These are phyloP conservation scores for Lordiphosa andalusiaca DNA, from an alignment of 2,888 invertebrate species.

Conservation along the genomic window DNA sequence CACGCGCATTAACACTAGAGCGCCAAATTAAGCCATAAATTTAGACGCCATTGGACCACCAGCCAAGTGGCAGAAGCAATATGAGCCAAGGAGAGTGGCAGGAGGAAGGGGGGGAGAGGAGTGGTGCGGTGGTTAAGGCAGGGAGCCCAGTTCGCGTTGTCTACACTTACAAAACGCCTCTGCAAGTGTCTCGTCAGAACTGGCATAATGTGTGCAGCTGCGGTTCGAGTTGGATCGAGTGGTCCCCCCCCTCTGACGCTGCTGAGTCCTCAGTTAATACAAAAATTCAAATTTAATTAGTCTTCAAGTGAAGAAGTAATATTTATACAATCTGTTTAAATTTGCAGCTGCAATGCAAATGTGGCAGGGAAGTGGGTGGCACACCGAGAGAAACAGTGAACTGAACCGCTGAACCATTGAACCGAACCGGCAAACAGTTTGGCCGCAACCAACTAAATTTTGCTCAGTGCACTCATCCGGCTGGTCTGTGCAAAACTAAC, in stretches of 20 bases:
- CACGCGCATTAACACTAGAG: conserved; percentile 65
- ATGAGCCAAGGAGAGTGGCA: conserved; percentile 5
- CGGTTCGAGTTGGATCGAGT: conserved; percentile 16
- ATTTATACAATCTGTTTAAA: conserved; percentile 67
- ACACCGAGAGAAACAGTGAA: conserved; percentile 5
- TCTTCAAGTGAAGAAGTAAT: conserved; percentile 75
- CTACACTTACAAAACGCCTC: conserved; percentile 46
- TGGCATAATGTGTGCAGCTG: conserved; percentile 31
- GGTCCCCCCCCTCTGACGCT: neutral
- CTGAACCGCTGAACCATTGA: neutral
- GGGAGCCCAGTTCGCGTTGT: conserved; percentile 47
- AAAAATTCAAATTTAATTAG: conserved; percentile 77
- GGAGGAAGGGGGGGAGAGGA: conserved; percentile 4
- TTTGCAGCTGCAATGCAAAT: conserved; percentile 64
- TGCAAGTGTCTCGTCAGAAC: conserved; percentile 35
- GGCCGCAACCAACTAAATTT: neutral
- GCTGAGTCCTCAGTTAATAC: conserved; percentile 30
- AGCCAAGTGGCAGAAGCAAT: conserved; percentile 47
- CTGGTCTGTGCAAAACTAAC: conserved; percentile 24
- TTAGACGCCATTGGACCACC: conserved; percentile 58
- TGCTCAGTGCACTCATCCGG: conserved; percentile 19
- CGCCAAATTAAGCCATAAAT: conserved; percentile 72
- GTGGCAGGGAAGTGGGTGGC: conserved; percentile 45
- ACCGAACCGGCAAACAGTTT: neutral
- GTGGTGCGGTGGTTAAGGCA: conserved; percentile 4